Percentiles rank a stretch among this genome's conserved stretches.
phyloP scores from a whole-genome alignment of 2,797 vertebrate genomes.

The Parotocinclus haroldoi region DNA sequence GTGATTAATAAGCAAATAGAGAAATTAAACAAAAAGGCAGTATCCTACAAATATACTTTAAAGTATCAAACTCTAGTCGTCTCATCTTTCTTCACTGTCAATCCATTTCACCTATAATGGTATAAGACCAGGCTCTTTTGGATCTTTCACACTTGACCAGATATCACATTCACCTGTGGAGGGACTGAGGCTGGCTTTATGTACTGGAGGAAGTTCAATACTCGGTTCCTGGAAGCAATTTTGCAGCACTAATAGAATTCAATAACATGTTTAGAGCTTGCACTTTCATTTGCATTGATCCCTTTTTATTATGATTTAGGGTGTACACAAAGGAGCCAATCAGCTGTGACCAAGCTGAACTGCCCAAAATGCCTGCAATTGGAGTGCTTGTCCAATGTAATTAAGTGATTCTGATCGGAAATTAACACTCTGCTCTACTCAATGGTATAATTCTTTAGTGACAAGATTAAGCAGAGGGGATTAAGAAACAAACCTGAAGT shows the following conservation, averaged over 20 bases:
- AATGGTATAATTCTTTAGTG: constrained; percentile 42
- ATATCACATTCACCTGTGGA: constrained; percentile 18
- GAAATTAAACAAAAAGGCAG: no score
- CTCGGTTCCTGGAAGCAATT: constrained; percentile 50
- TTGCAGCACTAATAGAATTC: constrained; percentile 50
- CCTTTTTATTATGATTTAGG: constrained; percentile 49
- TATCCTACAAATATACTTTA: not conserved
- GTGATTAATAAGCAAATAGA: no score
- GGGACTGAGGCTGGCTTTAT: constrained; percentile 16
- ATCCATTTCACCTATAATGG: not conserved
- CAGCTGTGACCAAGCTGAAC: constrained; percentile 43
- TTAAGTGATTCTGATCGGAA: constrained; percentile 50
- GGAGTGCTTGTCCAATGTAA: constrained; percentile 39
- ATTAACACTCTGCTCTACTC: constrained; percentile 45
- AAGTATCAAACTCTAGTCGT: not conserved
- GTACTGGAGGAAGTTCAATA: constrained; percentile 36
- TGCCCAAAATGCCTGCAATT: constrained; percentile 39
- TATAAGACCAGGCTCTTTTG: constrained; percentile 4
- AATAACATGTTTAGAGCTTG: constrained; percentile 52
- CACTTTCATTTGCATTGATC: constrained; percentile 53
- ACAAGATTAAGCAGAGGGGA: constrained; percentile 42
- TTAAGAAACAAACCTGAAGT: constrained; percentile 34
- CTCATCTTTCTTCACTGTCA: no score
- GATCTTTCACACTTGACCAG: constrained; percentile 20
- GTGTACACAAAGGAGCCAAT: constrained; percentile 43